Conservation (phyloP, 2,888 invertebrate species). For the Deilephila porcellus region DNA sequence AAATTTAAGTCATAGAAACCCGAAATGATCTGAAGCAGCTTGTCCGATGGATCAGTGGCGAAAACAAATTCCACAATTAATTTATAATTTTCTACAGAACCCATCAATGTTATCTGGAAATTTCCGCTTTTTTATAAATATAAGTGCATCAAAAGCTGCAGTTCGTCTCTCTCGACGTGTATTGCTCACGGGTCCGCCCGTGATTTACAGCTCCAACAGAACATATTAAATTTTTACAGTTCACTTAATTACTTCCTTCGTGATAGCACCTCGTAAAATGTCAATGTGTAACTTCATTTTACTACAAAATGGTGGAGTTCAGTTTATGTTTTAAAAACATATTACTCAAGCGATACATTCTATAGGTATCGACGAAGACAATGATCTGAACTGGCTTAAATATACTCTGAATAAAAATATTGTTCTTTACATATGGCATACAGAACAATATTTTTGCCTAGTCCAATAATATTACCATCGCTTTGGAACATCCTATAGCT, state of each 20-base stretch:
- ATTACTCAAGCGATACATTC: background rate
- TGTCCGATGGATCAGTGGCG: no score
- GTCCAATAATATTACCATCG: no score
- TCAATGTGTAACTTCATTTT: conserved; percentile 22
- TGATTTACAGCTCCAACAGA: conserved; percentile 45
- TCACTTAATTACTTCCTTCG: conserved; percentile 48
- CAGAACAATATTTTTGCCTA: no score
- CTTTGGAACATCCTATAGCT: no score
- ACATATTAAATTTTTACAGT: conserved; percentile 49
- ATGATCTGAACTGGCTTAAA: no score
- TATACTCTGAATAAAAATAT: no score
- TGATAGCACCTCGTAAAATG: conserved; percentile 46
- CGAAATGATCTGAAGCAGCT: no score
- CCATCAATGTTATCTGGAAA: background rate
- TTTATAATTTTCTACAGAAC: background rate
- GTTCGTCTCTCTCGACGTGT: conserved; percentile 42
- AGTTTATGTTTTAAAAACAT: conserved; percentile 24
- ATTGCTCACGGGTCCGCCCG: conserved; percentile 40
- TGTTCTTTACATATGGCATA: no score
- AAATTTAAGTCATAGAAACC: no score
- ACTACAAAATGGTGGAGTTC: conserved; percentile 19
- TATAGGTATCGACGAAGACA: background rate
- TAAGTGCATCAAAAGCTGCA: conserved; percentile 36
- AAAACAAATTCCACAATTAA: no score
- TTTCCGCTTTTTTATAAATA: conserved; percentile 14